phyloP scores from a whole-genome alignment of 2,888 invertebrate genomes.

The Osedax fenrisi region DNA sequence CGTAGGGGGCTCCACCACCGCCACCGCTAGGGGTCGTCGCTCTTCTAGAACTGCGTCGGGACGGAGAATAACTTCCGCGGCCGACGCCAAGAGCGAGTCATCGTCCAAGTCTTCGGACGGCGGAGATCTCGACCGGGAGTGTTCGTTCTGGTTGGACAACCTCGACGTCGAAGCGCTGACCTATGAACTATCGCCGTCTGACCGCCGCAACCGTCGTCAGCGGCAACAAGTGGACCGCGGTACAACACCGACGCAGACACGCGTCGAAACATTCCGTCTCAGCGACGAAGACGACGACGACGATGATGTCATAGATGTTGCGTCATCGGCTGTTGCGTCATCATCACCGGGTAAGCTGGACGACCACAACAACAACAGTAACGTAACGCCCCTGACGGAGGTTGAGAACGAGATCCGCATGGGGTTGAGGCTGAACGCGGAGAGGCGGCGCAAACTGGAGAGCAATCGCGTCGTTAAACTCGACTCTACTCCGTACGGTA shows the following conservation, averaged over 20 bases:
- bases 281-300: neutral
- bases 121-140: no score
- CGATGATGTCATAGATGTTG: neutral
- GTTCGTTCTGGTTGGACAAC: neutral
- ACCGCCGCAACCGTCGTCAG: no score
- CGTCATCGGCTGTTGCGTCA: no score
- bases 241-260: no score
- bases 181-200: neutral
- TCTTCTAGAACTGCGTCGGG: neutral
- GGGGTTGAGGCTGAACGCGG: neutral
- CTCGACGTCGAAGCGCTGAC: neutral
- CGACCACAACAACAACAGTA: neutral
- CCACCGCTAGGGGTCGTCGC: neutral
- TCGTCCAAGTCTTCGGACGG: neutral
- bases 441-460: neutral
- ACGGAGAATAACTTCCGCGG: neutral
- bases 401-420: neutral
- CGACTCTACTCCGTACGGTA: no score
- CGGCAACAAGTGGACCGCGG: neutral
- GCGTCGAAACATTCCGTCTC: neutral
- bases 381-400: neutral
- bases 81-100: neutral
- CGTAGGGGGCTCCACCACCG: no score
- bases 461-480: neutral
- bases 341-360: no score